phyloP scores from a whole-genome alignment of 2,113 vertebrate genomes.

The Siniperca knerii region DNA sequence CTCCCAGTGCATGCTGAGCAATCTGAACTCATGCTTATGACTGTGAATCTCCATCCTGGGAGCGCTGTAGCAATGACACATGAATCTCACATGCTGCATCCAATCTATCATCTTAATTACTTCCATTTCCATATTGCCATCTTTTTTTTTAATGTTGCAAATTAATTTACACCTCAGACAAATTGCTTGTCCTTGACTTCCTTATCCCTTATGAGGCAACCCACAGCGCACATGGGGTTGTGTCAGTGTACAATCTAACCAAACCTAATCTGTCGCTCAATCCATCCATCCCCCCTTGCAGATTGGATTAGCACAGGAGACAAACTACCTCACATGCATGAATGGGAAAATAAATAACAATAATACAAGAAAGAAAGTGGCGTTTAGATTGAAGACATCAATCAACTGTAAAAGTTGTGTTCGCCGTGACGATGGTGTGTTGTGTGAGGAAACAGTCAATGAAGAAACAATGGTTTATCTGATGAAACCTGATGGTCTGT shows the following conservation, averaged over 20 bases:
- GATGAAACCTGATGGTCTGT: constrained; percentile 32
- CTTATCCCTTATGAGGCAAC: constrained; percentile 57
- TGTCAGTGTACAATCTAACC: constrained; percentile 47
- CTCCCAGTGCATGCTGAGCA: constrained; percentile 55
- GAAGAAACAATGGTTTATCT: constrained; percentile 33
- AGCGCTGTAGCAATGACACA: constrained; percentile 66
- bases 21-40: constrained; percentile 60
- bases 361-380: constrained; percentile 52
- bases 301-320: constrained; percentile 63
- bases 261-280: constrained; percentile 63
- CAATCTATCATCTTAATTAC: constrained; percentile 87
- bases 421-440: not conserved
- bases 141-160: constrained; percentile 76
- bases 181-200: constrained; percentile 80
- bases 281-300: constrained; percentile 55
- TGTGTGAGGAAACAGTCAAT: constrained; percentile 16
- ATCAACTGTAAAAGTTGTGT: constrained; percentile 36
- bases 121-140: constrained; percentile 79
- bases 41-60: constrained; percentile 58
- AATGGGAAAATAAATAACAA: constrained; percentile 66
- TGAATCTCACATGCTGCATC: constrained; percentile 64
- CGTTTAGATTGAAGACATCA: constrained; percentile 64
- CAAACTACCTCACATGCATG: constrained; percentile 55
- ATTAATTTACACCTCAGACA: constrained; percentile 82
- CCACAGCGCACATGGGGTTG: constrained; percentile 21